Conservation (phyloP, 1,140 invertebrate genomes). For the Bombyx mandarina region DNA sequence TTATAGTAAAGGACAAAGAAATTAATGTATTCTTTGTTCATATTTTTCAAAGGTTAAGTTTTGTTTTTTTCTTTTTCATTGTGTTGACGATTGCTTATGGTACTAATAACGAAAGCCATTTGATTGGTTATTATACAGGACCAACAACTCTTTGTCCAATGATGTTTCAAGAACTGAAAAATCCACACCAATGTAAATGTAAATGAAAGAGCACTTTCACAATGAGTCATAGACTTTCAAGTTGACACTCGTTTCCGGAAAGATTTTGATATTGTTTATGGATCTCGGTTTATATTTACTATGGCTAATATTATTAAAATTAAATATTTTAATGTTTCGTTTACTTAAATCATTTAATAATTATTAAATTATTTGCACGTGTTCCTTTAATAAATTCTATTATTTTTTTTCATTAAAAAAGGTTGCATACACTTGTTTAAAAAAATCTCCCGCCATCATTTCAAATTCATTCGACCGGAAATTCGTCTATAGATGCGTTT, state of each 20-base stretch:
- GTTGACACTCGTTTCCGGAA: slow-evolving; percentile 66
- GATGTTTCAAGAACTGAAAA: slow-evolving; percentile 8
- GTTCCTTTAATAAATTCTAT: not conserved
- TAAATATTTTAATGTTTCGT: slow-evolving; percentile 24
- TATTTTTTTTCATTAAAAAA: not conserved
- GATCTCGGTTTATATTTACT: slow-evolving; percentile 23
- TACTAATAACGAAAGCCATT: slow-evolving; percentile 9
- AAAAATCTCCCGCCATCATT: slow-evolving; percentile 48
- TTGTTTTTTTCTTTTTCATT: slow-evolving; percentile 5
- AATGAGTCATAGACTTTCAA: slow-evolving; percentile 63
- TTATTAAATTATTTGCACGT: not conserved
- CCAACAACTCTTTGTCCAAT: slow-evolving; percentile 24
- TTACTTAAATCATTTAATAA: slow-evolving; percentile 17
- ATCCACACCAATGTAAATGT: slow-evolving; percentile 15
- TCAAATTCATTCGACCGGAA: slow-evolving; percentile 65
- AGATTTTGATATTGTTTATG: slow-evolving; percentile 30
- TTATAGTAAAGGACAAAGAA: no score
- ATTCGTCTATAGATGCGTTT: slow-evolving; percentile 70
- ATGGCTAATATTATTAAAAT: slow-evolving; percentile 13
- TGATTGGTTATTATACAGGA: slow-evolving; percentile 24
- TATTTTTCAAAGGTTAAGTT: not conserved
- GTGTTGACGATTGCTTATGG: not conserved
- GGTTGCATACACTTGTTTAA: not conserved
- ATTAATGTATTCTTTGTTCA: not conserved
- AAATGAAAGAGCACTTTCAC: slow-evolving; percentile 40